A percentile compares a stretch with the other conserved stretches of the same genome.
Conservation (phyloP, 2,113 vertebrate species). For the Microcebus tavaratra region DNA sequence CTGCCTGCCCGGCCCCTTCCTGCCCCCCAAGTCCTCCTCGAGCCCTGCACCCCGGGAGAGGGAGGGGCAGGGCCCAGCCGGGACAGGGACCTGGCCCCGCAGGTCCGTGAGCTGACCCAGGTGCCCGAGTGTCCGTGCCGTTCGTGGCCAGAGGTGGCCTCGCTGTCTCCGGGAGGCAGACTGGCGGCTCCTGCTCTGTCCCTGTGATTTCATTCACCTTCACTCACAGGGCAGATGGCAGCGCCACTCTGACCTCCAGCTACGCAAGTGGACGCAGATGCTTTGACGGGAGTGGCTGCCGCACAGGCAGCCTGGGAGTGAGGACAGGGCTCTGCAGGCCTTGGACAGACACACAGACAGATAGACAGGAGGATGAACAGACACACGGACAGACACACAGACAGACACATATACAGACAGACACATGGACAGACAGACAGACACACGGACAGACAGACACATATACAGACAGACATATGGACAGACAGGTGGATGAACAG, state of each 20-base stretch:
- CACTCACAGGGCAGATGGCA: background rate
- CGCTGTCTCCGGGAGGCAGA: background rate
- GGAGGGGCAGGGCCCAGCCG: background rate
- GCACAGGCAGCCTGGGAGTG: background rate
- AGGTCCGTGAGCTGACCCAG: too few relatives aligned
- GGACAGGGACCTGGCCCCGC: background rate
- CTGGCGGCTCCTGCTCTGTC: background rate
- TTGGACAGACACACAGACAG: background rate
- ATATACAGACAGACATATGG: too few relatives aligned
- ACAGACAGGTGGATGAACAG: too few relatives aligned
- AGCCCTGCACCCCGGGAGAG: background rate
- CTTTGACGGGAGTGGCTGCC: background rate
- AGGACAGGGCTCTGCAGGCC: background rate
- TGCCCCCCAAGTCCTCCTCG: rapidly evolving
- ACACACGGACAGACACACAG: rapidly evolving
- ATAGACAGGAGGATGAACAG: too few relatives aligned
- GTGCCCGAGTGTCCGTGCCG: background rate
- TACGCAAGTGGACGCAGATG: background rate
- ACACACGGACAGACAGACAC: too few relatives aligned
- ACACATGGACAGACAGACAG: too few relatives aligned
- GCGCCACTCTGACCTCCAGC: background rate
- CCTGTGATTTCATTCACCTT: background rate
- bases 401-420: too few relatives aligned
- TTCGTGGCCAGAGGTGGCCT: background rate
- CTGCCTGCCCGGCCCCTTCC: background rate